These are phyloP conservation scores for Cotesia congregata DNA, from an alignment of 2,888 invertebrate genomes.

Conservation along the genomic window DNA sequence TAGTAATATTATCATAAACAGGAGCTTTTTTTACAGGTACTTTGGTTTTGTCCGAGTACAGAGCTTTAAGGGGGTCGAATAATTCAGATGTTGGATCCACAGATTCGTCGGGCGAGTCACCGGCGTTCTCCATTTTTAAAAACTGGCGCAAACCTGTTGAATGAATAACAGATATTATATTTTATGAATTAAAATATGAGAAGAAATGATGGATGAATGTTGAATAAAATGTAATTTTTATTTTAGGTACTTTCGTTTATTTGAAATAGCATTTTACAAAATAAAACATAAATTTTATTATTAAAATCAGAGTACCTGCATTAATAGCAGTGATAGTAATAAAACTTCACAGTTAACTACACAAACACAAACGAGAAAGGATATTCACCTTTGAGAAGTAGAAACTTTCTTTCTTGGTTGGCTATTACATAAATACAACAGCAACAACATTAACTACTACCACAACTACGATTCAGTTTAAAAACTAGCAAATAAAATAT, in stretches of 20 bases:
- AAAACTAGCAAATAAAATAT: slow-evolving; percentile 1
- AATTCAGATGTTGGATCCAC: slow-evolving; percentile 73
- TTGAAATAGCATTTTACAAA: not conserved
- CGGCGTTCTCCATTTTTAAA: slow-evolving; percentile 57
- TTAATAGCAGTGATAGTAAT: not conserved
- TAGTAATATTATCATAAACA: slow-evolving; percentile 79
- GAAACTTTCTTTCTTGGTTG: slow-evolving; percentile 68
- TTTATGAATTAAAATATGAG: not conserved
- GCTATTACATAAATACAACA: slow-evolving; percentile 65
- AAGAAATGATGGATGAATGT: no score
- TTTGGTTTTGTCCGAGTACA: slow-evolving; percentile 74
- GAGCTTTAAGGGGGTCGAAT: slow-evolving; percentile 81
- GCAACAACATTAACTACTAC: not conserved
- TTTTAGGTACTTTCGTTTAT: not conserved
- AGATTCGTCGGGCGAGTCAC: slow-evolving; percentile 68
- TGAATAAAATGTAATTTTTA: no score
- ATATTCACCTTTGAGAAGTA: slow-evolving; percentile 67
- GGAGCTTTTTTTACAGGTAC: slow-evolving; percentile 75
- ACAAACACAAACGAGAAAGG: slow-evolving; percentile 54
- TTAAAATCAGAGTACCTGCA: not conserved
- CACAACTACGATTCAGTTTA: no score
- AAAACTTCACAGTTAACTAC: slow-evolving; percentile 12
- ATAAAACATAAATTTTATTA: not conserved
- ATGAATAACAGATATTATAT: not conserved
- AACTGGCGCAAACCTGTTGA: slow-evolving; percentile 4